Evolutionary conservation across 1,140 invertebrate species (phyloP), one percentile per base, ranked within the genome.

Genomic region (Listronotus oregonensis): DNA sequence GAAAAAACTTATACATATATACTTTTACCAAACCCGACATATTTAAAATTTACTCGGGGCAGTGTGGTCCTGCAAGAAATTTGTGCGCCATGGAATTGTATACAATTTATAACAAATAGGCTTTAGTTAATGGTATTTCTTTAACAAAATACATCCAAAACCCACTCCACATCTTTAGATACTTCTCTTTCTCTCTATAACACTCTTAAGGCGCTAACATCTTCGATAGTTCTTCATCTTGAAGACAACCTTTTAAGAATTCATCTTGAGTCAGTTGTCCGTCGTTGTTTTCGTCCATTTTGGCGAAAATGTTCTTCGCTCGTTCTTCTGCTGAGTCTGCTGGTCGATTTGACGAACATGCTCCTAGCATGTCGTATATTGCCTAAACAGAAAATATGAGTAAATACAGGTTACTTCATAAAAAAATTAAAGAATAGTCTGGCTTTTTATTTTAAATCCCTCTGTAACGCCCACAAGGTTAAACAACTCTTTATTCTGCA

Each of bases 271-370:
- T 98, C 73, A 99, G 85, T 78, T 98, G 95, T 46, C 96, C 96
- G 81, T 99, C 97, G 81, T 95, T 95, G 85, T 99, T 98, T 79
- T 95, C 91, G 79, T 99, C 97, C 96, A 99, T 98, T 82, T 98
- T 98, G 47, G 93, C 92, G 82, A 99, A 99, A 70, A 99, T 99
- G 80, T 96, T 97, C 82, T 96, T 95, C 64, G 97, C 96, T 70
- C 97, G 85, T 77, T 98, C 95, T 77, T 98, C 94, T 11, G 97
- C 95, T 14, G 92, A 94, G 79, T 95, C 93, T 40, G 92, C 90
- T 21, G 93, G 93, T 71, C 92, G 84, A 81, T 95, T 96, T 79
- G 93, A 94, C 71, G 94, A 95, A 83, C 94, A 95, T 59, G 95
- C 91, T 43, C 96, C 94, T 75, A 97, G 82, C 96, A 99, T 99